Conservation (phyloP, 1,140 invertebrate species). For the Drosophila rufa region DNA sequence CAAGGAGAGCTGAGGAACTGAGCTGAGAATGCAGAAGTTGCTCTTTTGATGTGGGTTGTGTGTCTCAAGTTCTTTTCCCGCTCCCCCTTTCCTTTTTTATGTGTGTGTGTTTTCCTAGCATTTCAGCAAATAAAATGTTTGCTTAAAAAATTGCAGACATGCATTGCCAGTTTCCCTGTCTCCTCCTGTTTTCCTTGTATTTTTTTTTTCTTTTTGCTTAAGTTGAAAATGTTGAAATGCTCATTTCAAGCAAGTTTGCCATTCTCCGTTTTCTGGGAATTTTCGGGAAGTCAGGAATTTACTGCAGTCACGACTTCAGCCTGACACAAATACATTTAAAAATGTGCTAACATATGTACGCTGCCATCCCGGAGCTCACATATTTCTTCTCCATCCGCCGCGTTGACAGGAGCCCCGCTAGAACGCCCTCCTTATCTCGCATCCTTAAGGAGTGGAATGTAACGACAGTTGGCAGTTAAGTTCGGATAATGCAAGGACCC, state of each 20-base stretch:
- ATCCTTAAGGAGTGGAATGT: constrained; percentile 24
- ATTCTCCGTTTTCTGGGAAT: constrained; percentile 44
- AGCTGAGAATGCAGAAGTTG: constrained; percentile 50
- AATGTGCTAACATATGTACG: constrained; percentile 66
- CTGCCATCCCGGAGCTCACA: constrained; percentile 43
- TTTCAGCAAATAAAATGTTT: constrained; percentile 77
- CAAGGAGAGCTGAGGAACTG: background rate
- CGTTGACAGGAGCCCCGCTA: constrained; percentile 33
- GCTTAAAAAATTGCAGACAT: constrained; percentile 79
- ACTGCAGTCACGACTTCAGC: constrained; percentile 73
- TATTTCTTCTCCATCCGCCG: constrained; percentile 33
- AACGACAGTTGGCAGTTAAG: constrained; percentile 54
- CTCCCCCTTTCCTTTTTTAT: constrained; percentile 5
- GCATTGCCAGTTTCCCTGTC: constrained; percentile 50
- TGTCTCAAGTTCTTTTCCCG: constrained; percentile 58
- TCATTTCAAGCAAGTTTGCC: constrained; percentile 50
- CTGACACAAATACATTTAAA: constrained; percentile 75
- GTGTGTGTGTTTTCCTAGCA: constrained; percentile 34
- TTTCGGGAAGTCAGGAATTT: constrained; percentile 67
- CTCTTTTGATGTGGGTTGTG: constrained; percentile 68
- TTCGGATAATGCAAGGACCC: constrained; percentile 36
- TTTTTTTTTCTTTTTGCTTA: constrained; percentile 21
- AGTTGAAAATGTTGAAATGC: constrained; percentile 67
- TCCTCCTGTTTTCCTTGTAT: background rate
- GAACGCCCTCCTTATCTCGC: constrained; percentile 8